A percentile compares a stretch with the other conserved stretches of the same genome.
Conservation (phyloP, 2,113 vertebrate genomes). For the Bos taurus region ARS-UCD2.0 NC_037333.1:65520501-65521000, state of each 20-base stretch:
- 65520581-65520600: conserved; percentile 28
- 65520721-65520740: conserved; percentile 67
- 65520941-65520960: not conserved
- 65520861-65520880: not conserved
- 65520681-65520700: conserved; percentile 54
- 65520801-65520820: conserved; percentile 40
- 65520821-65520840: not conserved
- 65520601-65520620: conserved; percentile 37
- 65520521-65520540: conserved; percentile 28
- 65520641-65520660: conserved; percentile 67
- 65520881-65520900: no score
- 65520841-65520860: not conserved
- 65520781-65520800: conserved; percentile 50
- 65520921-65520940: not conserved
- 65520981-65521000: not conserved
- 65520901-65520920: no score
- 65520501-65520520: conserved; percentile 60
- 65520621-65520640: conserved; percentile 56
- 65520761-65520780: conserved; percentile 42
- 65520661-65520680: conserved; percentile 53
- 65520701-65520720: conserved; percentile 65
- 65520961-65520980: not conserved
- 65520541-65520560: conserved; percentile 50
- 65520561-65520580: conserved; percentile 49
- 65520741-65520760: conserved; percentile 59